These are phyloP conservation scores for Rhincodon typus DNA, from an alignment of 2,797 vertebrate species.

Conservation along the genomic window DNA sequence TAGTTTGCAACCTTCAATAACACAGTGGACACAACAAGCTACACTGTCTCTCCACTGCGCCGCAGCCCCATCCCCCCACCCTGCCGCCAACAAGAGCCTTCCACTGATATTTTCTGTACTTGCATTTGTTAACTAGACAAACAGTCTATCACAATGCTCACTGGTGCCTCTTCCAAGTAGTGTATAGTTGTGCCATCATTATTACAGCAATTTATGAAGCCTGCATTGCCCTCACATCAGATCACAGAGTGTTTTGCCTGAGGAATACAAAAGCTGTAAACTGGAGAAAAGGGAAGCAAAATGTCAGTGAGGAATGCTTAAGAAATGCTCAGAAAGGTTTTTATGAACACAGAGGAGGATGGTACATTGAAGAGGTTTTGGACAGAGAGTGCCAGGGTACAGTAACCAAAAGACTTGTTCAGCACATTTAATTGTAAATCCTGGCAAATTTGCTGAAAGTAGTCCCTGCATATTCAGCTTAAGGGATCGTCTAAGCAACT, in stretches of 20 bases:
- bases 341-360: not conserved
- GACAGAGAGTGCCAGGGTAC: not conserved
- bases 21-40: not conserved
- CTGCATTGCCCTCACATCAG: not conserved
- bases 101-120: not conserved
- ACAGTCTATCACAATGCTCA: not conserved
- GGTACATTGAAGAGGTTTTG: not conserved
- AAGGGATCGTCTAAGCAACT: not conserved
- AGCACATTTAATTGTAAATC: not conserved
- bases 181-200: not conserved
- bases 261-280: not conserved
- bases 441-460: not conserved
- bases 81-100: not conserved
- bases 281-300: not conserved
- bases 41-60: not conserved
- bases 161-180: not conserved
- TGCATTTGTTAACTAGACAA: not conserved
- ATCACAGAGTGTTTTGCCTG: not conserved
- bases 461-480: not conserved
- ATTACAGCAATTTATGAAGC: not conserved
- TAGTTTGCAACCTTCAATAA: not conserved
- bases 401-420: not conserved
- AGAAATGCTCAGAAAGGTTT: not conserved
- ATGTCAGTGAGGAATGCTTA: not conserved
- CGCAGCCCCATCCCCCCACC: not conserved